Conservation (phyloP, 1,140 invertebrate genomes). For the Plodia interpunctella region DNA sequence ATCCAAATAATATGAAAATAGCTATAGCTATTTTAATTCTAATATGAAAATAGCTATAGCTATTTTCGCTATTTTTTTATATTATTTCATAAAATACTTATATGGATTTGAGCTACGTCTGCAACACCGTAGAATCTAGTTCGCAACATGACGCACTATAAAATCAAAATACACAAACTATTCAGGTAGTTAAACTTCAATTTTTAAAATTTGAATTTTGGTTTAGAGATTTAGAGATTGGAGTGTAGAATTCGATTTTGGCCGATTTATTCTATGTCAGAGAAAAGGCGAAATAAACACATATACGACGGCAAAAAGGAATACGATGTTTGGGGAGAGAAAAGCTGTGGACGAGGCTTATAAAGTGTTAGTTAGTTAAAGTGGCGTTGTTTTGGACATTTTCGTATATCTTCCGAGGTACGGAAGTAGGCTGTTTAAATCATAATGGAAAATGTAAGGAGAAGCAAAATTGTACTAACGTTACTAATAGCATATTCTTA, state of each 20-base stretch:
- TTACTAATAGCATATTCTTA: no score
- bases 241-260: not conserved
- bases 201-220: no score
- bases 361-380: conserved; percentile 1
- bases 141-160: no score
- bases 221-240: not conserved
- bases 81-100: no score
- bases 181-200: no score
- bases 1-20: no score
- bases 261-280: not conserved
- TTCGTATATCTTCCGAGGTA: not conserved
- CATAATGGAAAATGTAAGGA: not conserved
- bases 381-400: not conserved
- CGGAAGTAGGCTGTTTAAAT: not conserved
- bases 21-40: no score
- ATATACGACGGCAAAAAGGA: not conserved
- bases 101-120: no score
- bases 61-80: no score
- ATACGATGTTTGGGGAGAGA: not conserved
- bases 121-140: no score
- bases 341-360: not conserved
- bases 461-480: not conserved
- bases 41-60: no score
- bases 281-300: not conserved
- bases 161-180: no score